These are phyloP conservation scores for Arion vulgaris DNA, from an alignment of 1,140 invertebrate genomes.

Conservation along the genomic window DNA sequence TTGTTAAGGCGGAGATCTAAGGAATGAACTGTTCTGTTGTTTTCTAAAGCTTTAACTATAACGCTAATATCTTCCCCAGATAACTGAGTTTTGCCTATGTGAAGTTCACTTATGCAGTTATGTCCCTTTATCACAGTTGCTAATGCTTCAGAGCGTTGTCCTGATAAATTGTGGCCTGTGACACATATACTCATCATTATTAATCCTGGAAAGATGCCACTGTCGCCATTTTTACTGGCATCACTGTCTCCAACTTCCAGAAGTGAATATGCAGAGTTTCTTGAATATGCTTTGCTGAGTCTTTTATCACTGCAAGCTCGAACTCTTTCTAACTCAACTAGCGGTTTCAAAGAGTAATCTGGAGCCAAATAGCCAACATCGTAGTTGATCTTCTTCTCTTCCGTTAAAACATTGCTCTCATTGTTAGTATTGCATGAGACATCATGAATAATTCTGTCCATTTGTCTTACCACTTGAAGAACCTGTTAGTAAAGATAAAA, in stretches of 20 bases:
- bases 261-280: constrained; percentile 54
- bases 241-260: constrained; percentile 15
- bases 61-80: constrained; percentile 55
- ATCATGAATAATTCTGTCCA: constrained; percentile 60
- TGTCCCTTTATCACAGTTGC: constrained; percentile 53
- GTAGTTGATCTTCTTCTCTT: constrained; percentile 64
- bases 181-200: constrained; percentile 64
- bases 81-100: constrained; percentile 64
- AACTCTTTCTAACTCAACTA: constrained; percentile 62
- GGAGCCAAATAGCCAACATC: constrained; percentile 63
- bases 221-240: constrained; percentile 39
- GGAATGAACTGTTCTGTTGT: constrained; percentile 49
- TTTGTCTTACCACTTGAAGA: constrained; percentile 60
- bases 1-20: constrained; percentile 67
- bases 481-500: constrained; percentile 40
- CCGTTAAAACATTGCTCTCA: constrained; percentile 52
- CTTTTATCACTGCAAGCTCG: constrained; percentile 51
- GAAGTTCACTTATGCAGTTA: constrained; percentile 61
- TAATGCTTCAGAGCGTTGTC: constrained; percentile 52
- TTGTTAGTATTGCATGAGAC: constrained; percentile 45
- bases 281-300: constrained; percentile 53
- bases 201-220: constrained; percentile 40
- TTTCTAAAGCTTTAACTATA: constrained; percentile 52
- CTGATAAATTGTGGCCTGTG: constrained; percentile 59
- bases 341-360: constrained; percentile 58